A percentile compares a stretch with the other conserved stretches of the same genome.
Conservation (phyloP, 1,140 invertebrate species). For the Sycobia sp. region DNA sequence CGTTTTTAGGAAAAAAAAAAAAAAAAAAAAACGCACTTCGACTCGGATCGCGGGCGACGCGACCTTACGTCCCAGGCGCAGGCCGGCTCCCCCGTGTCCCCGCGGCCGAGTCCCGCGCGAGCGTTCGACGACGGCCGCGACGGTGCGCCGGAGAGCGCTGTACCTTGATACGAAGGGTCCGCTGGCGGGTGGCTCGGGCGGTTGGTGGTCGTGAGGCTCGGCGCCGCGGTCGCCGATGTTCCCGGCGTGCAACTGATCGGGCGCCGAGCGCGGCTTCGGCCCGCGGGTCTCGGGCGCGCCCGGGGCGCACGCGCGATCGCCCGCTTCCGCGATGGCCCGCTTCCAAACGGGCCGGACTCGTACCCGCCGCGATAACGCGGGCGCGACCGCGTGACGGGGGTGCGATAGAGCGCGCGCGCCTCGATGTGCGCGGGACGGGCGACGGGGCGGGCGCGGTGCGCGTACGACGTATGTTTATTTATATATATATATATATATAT, state of each 20-base stretch:
- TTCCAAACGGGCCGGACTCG: conserved; percentile 22
- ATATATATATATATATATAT: too few species aligned
- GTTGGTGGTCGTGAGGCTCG: too few species aligned
- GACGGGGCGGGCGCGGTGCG: too few species aligned
- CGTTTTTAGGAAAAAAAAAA: neutral
- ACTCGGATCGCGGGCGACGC: too few species aligned
- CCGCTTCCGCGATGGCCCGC: conserved; percentile 25
- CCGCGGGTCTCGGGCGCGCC: too few species aligned
- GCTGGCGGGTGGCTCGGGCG: neutral
- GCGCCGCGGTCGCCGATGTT: neutral
- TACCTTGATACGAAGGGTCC: conserved; percentile 11
- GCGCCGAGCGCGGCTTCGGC: too few species aligned
- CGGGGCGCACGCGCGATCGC: neutral
- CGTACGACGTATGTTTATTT: too few species aligned
- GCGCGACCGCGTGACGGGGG: too few species aligned
- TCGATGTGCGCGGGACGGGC: too few species aligned
- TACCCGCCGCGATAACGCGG: neutral
- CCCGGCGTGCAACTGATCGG: neutral
- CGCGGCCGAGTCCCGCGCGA: neutral
- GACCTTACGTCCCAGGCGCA: too few species aligned
- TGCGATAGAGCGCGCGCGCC: too few species aligned
- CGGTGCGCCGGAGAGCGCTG: neutral
- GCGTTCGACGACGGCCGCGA: neutral
- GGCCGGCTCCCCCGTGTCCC: too few species aligned
- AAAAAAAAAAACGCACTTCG: neutral